A percentile compares a stretch with the other conserved stretches of the same genome.
These are phyloP conservation scores for Gymnoscelis rufifasciata DNA, from an alignment of 2,888 invertebrate genomes.

Conservation along the genomic window DNA sequence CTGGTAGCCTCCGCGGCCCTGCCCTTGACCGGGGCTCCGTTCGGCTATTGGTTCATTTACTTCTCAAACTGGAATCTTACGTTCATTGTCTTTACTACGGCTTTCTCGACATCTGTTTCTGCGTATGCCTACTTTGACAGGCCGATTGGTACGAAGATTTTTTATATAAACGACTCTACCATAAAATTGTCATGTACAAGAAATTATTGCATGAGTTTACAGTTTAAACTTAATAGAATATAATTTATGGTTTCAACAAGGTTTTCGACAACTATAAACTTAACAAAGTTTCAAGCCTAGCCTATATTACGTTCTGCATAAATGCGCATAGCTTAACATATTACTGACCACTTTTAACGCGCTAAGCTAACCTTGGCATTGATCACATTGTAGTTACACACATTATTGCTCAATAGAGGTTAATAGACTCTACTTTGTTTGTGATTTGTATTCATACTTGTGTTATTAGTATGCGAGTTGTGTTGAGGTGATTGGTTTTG, in stretches of 20 bases:
- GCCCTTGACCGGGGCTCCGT: conserved; percentile 39
- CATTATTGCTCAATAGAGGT: conserved; percentile 18
- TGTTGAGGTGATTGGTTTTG: conserved; percentile 18
- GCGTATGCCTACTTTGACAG: conserved; percentile 47
- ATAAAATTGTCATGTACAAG: no score
- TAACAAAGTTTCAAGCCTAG: conserved; percentile 3
- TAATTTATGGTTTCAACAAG: no score
- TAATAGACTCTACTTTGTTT: conserved; percentile 15
- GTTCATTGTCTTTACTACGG: conserved; percentile 47
- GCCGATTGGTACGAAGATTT: conserved; percentile 57
- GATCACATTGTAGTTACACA: conserved; percentile 8
- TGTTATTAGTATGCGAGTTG: conserved; percentile 8
- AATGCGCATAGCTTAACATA: conserved; percentile 10
- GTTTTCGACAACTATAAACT: neutral
- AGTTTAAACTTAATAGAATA: no score
- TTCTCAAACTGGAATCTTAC: conserved; percentile 68
- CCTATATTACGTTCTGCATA: conserved; percentile 4
- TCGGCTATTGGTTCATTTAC: conserved; percentile 68
- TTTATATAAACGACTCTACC: no score
- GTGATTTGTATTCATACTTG: neutral
- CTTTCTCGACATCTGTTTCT: conserved; percentile 51
- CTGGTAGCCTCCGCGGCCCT: conserved; percentile 40
- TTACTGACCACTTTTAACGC: conserved; percentile 6
- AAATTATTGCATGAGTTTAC: no score
- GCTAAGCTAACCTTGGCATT: conserved; percentile 12